phyloP scores from a whole-genome alignment of 1,140 invertebrate genomes.

The Drosophila nigrodunni region DNA sequence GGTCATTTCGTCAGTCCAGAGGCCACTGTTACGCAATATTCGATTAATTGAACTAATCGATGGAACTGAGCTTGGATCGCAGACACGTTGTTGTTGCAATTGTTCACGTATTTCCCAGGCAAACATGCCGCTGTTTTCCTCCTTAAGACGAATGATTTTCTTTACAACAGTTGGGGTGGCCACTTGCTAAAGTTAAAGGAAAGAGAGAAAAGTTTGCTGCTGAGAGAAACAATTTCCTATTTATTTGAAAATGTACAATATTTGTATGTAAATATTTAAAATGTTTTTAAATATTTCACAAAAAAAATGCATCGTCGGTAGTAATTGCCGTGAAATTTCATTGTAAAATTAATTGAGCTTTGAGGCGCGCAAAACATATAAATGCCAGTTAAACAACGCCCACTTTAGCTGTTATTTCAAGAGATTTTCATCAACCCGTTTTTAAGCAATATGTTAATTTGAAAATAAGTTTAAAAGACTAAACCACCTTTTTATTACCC shows the following conservation, averaged over 20 bases:
- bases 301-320: conserved; percentile 1
- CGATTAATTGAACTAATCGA: conserved; percentile 98
- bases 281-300: neutral
- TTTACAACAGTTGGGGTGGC: conserved; percentile 96
- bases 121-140: conserved; percentile 96
- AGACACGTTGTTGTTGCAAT: conserved; percentile 92
- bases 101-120: conserved; percentile 97
- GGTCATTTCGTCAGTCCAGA: conserved; percentile 88
- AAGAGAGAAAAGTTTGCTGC: neutral
- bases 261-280: no score
- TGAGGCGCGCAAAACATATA: neutral
- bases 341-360: conserved; percentile 34
- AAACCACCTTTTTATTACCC: conserved; percentile 4
- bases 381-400: conserved; percentile 11
- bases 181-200: conserved; percentile 91
- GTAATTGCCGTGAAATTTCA: conserved; percentile 83
- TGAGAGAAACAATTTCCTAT: no score
- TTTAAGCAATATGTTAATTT: conserved; percentile 65
- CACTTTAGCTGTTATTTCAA: neutral
- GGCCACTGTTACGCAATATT: conserved; percentile 94
- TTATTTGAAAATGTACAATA: no score
- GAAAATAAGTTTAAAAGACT: conserved; percentile 19
- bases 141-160: conserved; percentile 95
- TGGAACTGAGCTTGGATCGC: conserved; percentile 94
- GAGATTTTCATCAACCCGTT: conserved; percentile 37